Evolutionary conservation across 1,140 invertebrate species (phyloP), one percentile per base, ranked within the genome.

Genomic region (Aricia agestis): DNA sequence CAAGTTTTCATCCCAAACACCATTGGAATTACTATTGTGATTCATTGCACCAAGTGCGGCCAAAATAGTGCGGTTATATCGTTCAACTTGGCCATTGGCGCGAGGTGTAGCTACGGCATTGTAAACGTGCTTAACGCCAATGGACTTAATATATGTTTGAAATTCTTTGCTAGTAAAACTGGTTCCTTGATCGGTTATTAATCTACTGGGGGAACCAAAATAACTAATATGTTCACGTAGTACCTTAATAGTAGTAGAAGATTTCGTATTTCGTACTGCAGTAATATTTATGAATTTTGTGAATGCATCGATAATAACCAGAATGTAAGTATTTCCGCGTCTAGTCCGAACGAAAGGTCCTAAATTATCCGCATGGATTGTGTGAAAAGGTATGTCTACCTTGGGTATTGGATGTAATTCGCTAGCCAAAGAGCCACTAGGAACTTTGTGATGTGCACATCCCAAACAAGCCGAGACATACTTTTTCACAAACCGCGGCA

Each of bases 11-110:
- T 82, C 77, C 76, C 78, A 79, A 9, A 15, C 36, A 9, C 70
- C 69, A 2, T 76, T 70, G 58, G 76, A 68, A 19, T 68, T 45
- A 15, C 68, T 71, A 42, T 11, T 42, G 17, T 78, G 76, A 18
- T 7, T 57, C 41, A 42, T 42, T 42, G 41, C 41, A 11, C 41
- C 41, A 42, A 42, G 41, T 42, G 41, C 41, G 11, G 41, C 73
- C 15, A 77, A 65, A 4, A 82, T 80, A 2, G 78, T 78, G 19
- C 78, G 57, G 15, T 81, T 82, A 17, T 71, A 80, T 31, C 81
- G 32, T 69, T 81, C 79, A 0, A 82, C 75, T 66, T 81, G 77
- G 0, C 80, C 78, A 57, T 80, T 80, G 1, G 78, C 78, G n/a
- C 78, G 57, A n/a, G 57, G 57, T 58, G 74, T 79, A 1, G 77